These are phyloP conservation scores for Rhimphoctona megacephalus DNA, from an alignment of 2,888 invertebrate species.

Conservation along the genomic window DNA sequence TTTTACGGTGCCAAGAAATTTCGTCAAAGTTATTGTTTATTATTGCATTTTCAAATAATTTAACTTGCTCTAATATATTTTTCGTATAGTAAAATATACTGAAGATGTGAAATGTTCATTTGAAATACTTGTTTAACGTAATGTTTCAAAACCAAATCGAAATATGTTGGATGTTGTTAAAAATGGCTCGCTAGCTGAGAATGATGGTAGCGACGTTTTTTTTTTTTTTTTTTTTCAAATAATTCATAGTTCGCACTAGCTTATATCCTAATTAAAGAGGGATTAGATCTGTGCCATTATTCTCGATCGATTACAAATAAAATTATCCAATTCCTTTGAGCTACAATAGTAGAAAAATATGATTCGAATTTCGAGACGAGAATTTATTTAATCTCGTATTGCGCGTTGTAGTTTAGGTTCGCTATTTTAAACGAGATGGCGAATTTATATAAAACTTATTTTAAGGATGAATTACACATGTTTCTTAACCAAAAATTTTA, in stretches of 20 bases:
- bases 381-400: neutral
- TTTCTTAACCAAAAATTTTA: neutral
- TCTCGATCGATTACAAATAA: constrained; percentile 5
- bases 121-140: neutral
- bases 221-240: constrained; percentile 16
- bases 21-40: neutral
- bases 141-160: neutral
- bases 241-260: constrained; percentile 19
- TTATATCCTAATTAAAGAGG: neutral
- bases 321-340: neutral
- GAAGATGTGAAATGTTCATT: neutral
- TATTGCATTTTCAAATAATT: neutral
- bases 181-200: neutral
- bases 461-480: neutral
- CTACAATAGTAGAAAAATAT: neutral
- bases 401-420: neutral
- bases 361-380: neutral
- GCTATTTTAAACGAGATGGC: neutral
- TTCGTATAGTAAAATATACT: neutral
- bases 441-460: neutral
- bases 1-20: neutral
- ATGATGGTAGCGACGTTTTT: neutral
- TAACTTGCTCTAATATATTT: constrained; percentile 1
- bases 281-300: constrained; percentile 32
- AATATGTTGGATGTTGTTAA: neutral